Percentiles rank a stretch among this genome's conserved stretches.
Evolutionary conservation across 2,797 vertebrate genomes (phyloP).

Genomic region (Chaunax sp.): DNA sequence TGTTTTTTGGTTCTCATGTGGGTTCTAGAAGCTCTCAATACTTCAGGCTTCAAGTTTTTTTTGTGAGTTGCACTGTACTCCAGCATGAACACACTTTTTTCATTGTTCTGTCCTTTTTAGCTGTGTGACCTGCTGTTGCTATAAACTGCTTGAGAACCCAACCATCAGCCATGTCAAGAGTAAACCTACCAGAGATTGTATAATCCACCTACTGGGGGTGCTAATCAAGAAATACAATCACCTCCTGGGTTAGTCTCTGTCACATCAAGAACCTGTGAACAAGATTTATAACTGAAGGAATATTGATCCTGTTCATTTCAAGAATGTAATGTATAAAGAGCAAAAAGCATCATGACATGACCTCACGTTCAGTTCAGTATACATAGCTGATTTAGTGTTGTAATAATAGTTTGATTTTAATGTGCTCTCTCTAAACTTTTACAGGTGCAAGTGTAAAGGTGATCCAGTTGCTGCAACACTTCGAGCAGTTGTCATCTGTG

Average conservation of each 20-base stretch:
- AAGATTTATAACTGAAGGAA: background rate
- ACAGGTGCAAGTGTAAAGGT: slow-evolving; percentile 94
- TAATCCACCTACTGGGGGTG: slow-evolving; percentile 89
- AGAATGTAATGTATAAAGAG: background rate
- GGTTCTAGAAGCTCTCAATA: too few species aligned
- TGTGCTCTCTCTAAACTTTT: slow-evolving; percentile 9
- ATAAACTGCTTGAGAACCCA: slow-evolving; percentile 94
- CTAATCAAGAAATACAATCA: slow-evolving; percentile 91
- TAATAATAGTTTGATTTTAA: background rate
- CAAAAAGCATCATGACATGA: background rate
- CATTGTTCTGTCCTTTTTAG: slow-evolving; percentile 65
- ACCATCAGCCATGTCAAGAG: slow-evolving; percentile 89
- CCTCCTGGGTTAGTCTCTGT: slow-evolving; percentile 87
- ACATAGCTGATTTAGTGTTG: background rate
- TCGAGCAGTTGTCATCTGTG: slow-evolving; percentile 91
- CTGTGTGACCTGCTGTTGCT: slow-evolving; percentile 93
- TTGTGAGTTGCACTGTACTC: too few species aligned
- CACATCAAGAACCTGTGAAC: background rate
- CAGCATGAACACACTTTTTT: background rate
- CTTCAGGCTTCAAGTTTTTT: too few species aligned
- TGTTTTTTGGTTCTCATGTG: background rate
- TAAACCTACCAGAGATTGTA: slow-evolving; percentile 88
- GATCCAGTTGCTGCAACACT: slow-evolving; percentile 94
- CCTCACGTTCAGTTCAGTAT: background rate
- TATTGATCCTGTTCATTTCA: background rate